Conservation (phyloP, 2,797 vertebrate species). For the Telmatherina bonti region DNA sequence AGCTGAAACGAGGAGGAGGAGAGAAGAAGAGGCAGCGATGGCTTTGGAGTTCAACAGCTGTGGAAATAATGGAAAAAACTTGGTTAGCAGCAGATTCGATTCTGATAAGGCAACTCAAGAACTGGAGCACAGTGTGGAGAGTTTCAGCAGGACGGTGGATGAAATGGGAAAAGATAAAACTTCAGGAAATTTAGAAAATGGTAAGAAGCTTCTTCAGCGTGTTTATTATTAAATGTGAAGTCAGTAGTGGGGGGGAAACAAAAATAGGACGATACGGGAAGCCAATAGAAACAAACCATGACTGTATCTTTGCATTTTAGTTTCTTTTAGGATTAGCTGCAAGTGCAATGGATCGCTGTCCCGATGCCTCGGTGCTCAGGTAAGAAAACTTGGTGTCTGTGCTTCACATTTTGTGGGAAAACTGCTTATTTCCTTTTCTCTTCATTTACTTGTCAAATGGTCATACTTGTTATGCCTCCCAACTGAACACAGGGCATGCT, state of each 20-base stretch:
- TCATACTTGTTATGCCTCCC: background rate
- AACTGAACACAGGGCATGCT: fast-evolving
- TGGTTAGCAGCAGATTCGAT: background rate
- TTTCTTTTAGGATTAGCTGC: constrained; percentile 91
- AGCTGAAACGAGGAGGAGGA: background rate
- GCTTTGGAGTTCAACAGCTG: background rate
- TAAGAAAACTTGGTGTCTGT: constrained; percentile 23
- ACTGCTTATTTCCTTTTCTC: background rate
- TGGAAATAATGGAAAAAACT: constrained; percentile 3
- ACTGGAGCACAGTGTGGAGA: background rate
- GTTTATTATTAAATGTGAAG: background rate
- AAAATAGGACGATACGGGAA: background rate
- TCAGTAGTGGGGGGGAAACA: background rate
- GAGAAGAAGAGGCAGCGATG: constrained; percentile 3
- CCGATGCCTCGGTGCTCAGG: constrained; percentile 84
- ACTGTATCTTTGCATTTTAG: background rate
- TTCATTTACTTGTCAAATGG: background rate
- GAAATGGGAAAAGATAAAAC: background rate
- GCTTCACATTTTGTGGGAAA: background rate
- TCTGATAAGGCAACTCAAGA: background rate
- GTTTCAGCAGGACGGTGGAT: constrained; percentile 2
- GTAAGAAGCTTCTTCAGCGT: constrained; percentile 22
- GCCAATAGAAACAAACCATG: constrained; percentile 16
- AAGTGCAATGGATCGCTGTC: constrained; percentile 88
- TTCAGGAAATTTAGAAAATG: constrained; percentile 23